phyloP scores from a whole-genome alignment of 1,140 invertebrate species.

The Zaprionus lachaisei region DNA sequence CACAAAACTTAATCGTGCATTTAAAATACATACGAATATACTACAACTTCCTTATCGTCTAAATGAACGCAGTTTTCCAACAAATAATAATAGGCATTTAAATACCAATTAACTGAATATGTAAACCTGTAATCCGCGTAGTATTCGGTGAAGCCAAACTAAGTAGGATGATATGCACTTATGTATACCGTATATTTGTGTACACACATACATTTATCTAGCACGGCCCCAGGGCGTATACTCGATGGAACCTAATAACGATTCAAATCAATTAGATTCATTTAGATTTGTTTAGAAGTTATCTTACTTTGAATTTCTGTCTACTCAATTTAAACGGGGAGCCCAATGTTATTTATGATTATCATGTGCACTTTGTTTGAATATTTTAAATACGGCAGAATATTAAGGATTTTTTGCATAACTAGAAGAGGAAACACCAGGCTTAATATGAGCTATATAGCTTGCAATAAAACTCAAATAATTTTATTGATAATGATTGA shows the following conservation, averaged over 20 bases:
- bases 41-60: conserved; percentile 58
- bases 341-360: conserved; percentile 70
- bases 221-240: conserved; percentile 7
- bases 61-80: conserved; percentile 64
- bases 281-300: conserved; percentile 35
- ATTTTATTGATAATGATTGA: conserved; percentile 53
- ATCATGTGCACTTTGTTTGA: conserved; percentile 75
- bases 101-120: conserved; percentile 43
- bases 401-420: conserved; percentile 44
- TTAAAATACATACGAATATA: conserved; percentile 52
- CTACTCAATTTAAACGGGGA: conserved; percentile 14
- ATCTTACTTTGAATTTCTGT: conserved; percentile 37
- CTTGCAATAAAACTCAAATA: conserved; percentile 46
- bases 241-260: conserved; percentile 17
- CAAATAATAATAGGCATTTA: conserved; percentile 61
- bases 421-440: conserved; percentile 40
- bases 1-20: conserved; percentile 56
- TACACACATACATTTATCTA: conserved; percentile 22
- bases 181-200: conserved; percentile 21
- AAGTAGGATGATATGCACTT: conserved; percentile 22
- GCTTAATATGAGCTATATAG: conserved; percentile 41
- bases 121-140: conserved; percentile 53
- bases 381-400: conserved; percentile 47
- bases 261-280: conserved; percentile 38
- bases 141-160: conserved; percentile 34